Percentiles rank a stretch among this genome's conserved stretches.
Evolutionary conservation across 1,140 invertebrate species (phyloP).

Genomic region (Drosophila arizonae): DNA sequence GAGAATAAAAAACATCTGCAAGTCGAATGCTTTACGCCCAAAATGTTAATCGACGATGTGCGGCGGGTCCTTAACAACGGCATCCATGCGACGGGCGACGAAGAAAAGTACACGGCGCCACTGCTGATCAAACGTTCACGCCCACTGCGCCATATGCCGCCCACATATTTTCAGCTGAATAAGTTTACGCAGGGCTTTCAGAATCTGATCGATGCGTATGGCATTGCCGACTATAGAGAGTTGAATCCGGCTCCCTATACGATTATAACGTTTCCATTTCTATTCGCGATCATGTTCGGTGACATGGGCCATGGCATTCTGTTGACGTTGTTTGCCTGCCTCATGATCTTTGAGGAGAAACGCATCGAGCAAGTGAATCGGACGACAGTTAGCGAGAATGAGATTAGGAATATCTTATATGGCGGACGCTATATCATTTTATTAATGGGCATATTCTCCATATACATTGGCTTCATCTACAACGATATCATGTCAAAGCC

Average conservation of each 20-base stretch:
- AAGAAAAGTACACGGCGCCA: conserved; percentile 3
- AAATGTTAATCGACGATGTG: conserved; percentile 90
- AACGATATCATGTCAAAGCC: conserved; percentile 98
- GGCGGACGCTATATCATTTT: conserved; percentile 98
- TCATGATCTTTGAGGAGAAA: conserved; percentile 89
- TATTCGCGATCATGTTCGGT: conserved; percentile 91
- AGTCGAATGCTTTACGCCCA: conserved; percentile 97
- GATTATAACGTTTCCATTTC: conserved; percentile 90
- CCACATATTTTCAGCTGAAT: conserved; percentile 91
- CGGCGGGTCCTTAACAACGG: conserved; percentile 93
- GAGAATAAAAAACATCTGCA: conserved; percentile 95
- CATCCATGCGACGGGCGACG: conserved; percentile 83
- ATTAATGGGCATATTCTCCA: conserved; percentile 98
- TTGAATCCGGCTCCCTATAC: conserved; percentile 90
- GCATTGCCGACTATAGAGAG: conserved; percentile 89
- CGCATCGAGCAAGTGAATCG: conserved; percentile 85
- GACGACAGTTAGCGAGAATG: conserved; percentile 91
- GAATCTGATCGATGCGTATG: conserved; percentile 92
- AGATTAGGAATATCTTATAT: conserved; percentile 98
- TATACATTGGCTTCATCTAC: conserved; percentile 98
- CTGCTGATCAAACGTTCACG: conserved; percentile 85
- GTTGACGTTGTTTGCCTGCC: conserved; percentile 85
- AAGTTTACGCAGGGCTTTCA: conserved; percentile 93
- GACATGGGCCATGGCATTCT: conserved; percentile 89
- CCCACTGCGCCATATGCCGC: conserved; percentile 88